Conservation (phyloP, 2,113 vertebrate genomes). For the Carollia perspicillata region DNA sequence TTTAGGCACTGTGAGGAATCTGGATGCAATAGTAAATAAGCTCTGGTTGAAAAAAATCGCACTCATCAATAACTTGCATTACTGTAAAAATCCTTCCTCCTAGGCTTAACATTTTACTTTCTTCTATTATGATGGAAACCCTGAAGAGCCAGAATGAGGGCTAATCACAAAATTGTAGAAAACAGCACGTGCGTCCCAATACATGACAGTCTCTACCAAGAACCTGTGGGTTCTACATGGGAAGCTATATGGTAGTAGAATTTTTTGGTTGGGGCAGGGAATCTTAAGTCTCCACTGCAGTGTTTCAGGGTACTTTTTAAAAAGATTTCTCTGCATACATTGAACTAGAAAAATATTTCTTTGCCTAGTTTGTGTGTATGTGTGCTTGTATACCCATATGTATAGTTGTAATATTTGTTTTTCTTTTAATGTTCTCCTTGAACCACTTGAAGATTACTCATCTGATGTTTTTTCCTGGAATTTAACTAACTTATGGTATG, state of each 20-base stretch:
- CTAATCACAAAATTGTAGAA: constrained; percentile 75
- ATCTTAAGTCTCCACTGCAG: not conserved
- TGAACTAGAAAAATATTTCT: constrained; percentile 39
- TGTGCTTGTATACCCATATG: not conserved
- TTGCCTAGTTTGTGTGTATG: not conserved
- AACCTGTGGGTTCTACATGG: not conserved
- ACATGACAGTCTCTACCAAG: constrained; percentile 51
- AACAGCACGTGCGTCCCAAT: constrained; percentile 62
- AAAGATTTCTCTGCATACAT: constrained; percentile 22
- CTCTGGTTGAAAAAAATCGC: constrained; percentile 61
- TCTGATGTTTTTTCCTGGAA: not conserved
- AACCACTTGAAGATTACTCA: constrained; percentile 22
- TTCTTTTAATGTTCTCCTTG: not conserved
- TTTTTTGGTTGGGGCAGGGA: not conserved
- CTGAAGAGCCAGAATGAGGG: constrained; percentile 71
- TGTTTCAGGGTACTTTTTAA: constrained; percentile 25
- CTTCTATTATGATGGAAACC: constrained; percentile 77
- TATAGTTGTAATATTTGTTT: not conserved
- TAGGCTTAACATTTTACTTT: constrained; percentile 83
- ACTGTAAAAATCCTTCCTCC: constrained; percentile 81
- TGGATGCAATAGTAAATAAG: constrained; percentile 74
- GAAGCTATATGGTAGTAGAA: not conserved
- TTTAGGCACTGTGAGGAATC: constrained; percentile 68
- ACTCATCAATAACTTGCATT: constrained; percentile 79
- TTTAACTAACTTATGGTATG: not conserved